These are phyloP conservation scores for Trachelus troglodyta DNA, from an alignment of 2,888 invertebrate species.

Conservation along the genomic window DNA sequence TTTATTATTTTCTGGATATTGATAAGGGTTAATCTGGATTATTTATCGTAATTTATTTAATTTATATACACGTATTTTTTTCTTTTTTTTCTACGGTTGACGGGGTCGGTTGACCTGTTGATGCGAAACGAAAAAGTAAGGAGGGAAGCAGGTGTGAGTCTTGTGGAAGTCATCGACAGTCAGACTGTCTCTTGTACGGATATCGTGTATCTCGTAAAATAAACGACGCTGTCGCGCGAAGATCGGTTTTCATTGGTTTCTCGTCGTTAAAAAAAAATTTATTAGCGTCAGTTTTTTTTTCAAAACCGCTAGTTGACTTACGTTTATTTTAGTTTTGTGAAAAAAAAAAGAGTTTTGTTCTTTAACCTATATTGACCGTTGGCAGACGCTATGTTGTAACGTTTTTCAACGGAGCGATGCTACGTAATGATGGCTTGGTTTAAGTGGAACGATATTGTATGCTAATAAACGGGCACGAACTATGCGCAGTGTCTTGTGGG, in stretches of 20 bases:
- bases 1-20: not conserved
- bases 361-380: not conserved
- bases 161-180: not conserved
- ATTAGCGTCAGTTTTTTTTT: not conserved
- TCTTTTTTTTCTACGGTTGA: accelerated
- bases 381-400: not conserved
- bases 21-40: not conserved
- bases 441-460: not conserved
- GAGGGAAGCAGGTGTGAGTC: not conserved
- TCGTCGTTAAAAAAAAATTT: not conserved
- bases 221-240: not conserved
- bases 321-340: not conserved
- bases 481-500: not conserved
- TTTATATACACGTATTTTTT: too few species aligned
- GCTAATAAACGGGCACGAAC: not conserved
- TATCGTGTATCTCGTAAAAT: slow-evolving; percentile 1
- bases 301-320: not conserved
- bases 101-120: not conserved
- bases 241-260: slow-evolving; percentile 1
- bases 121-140: not conserved
- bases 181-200: not conserved
- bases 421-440: not conserved
- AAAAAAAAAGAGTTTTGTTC: not conserved
- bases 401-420: not conserved
- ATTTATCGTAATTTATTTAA: too few species aligned